A percentile compares a stretch with the other conserved stretches of the same genome.
phyloP scores from a whole-genome alignment of 2,113 vertebrate species.

The Oreochromis tanganicae region DNA sequence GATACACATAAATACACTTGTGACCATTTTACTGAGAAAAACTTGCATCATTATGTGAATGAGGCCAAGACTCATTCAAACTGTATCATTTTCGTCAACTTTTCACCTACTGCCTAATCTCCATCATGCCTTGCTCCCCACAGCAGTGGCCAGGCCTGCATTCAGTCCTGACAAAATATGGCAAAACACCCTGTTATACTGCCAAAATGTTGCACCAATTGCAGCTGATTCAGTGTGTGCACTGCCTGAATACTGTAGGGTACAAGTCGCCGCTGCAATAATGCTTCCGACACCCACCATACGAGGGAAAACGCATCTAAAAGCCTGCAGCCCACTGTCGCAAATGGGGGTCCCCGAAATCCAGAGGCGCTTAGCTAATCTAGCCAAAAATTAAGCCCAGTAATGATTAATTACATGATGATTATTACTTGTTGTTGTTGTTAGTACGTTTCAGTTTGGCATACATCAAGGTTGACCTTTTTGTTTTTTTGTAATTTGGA shows the following conservation, averaged over 20 bases:
- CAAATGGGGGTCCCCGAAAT: neutral
- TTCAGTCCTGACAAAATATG: neutral
- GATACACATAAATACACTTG: neutral
- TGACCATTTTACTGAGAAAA: neutral
- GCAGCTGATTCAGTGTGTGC: neutral
- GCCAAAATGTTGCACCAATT: neutral
- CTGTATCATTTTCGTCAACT: neutral
- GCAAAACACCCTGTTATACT: neutral
- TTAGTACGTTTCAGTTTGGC: neutral
- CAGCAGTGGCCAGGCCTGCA: neutral
- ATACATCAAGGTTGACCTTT: neutral
- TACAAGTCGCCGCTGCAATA: neutral
- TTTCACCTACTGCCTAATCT: neutral
- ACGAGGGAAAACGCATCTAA: neutral
- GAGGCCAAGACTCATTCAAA: neutral
- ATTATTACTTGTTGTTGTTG: neutral
- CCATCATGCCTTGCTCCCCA: neutral
- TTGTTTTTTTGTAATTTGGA: neutral
- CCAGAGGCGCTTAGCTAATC: neutral
- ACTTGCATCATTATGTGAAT: neutral
- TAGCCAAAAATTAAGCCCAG: neutral
- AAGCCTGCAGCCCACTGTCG: neutral
- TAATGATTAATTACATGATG: rapidly evolving
- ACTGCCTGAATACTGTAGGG: neutral
- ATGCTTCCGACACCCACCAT: neutral